Percentiles rank a stretch among this genome's conserved stretches.
phyloP scores from a whole-genome alignment of 2,888 invertebrate genomes.

The Tetrapedia diversipes region DNA sequence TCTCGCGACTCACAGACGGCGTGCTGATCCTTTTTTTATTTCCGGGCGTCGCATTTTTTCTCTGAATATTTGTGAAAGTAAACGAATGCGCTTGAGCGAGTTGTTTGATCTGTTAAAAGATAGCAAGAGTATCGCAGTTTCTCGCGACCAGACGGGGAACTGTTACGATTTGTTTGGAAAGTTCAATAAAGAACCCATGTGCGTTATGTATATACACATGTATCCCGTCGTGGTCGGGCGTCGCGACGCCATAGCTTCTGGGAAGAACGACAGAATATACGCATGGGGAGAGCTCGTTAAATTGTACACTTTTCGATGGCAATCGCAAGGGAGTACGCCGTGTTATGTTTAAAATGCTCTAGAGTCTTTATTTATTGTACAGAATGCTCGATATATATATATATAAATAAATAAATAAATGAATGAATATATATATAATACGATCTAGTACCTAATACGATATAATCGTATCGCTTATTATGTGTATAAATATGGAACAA shows the following conservation, averaged over 20 bases:
- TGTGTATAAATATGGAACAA: slow-evolving; percentile 74
- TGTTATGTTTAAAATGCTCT: slow-evolving; percentile 74
- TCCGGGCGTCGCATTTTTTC: slow-evolving; percentile 15
- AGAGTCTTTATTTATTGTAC: slow-evolving; percentile 78
- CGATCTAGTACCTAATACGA: slow-evolving; percentile 69
- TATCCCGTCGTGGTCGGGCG: neutral
- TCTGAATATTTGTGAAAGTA: slow-evolving; percentile 12
- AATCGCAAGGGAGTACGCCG: slow-evolving; percentile 62
- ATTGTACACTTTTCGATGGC: slow-evolving; percentile 59
- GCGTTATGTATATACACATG: slow-evolving; percentile 43
- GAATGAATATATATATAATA: slow-evolving; percentile 39
- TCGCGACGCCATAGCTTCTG: neutral
- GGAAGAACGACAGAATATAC: slow-evolving; percentile 26
- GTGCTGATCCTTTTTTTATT: slow-evolving; percentile 8
- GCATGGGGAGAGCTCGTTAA: slow-evolving; percentile 57
- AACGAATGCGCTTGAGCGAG: slow-evolving; percentile 32
- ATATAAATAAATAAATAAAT: slow-evolving; percentile 40
- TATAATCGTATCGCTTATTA: slow-evolving; percentile 75
- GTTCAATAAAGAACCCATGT: slow-evolving; percentile 19
- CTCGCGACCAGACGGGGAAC: neutral
- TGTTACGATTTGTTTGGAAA: slow-evolving; percentile 43
- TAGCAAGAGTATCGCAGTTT: neutral
- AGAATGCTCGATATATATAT: slow-evolving; percentile 70
- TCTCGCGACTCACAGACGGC: slow-evolving; percentile 13
- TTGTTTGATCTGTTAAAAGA: slow-evolving; percentile 4